Evolutionary conservation across 2,888 invertebrate species (phyloP).

Genomic region (Tethea ocularis): DNA sequence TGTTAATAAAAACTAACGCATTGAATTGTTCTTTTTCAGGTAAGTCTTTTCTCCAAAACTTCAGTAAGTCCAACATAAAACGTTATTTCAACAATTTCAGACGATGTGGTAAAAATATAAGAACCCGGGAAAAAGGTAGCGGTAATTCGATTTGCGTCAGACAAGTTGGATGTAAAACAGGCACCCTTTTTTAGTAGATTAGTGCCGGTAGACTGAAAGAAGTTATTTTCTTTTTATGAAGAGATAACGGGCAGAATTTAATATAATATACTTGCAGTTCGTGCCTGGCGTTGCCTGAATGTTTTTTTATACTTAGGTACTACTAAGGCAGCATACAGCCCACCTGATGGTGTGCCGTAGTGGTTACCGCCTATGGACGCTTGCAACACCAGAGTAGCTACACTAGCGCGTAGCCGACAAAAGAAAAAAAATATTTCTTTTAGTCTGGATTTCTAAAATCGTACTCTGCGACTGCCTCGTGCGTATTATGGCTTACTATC

Average conservation of each 20-base stretch:
- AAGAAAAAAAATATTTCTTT: no score
- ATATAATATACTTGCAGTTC: no score
- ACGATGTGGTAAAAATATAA: neutral
- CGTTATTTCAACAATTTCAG: neutral
- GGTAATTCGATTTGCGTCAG: neutral
- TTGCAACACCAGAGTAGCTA: no score
- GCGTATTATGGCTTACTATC: no score
- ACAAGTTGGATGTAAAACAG: neutral
- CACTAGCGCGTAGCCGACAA: no score
- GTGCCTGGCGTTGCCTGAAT: no score
- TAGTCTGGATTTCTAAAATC: no score
- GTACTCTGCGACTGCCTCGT: no score
- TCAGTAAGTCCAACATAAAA: neutral
- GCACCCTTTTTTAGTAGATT: conserved; percentile 1
- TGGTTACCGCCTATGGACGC: no score
- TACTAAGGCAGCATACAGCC: no score
- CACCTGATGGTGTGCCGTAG: no score
- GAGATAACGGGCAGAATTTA: neutral
- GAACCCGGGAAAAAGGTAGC: neutral
- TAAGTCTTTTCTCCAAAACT: neutral
- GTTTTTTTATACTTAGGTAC: no score
- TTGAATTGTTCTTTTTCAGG: neutral
- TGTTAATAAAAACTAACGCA: neutral
- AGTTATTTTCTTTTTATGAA: neutral
- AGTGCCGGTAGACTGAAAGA: neutral